These are phyloP conservation scores for Thaumetopoea pityocampa DNA, from an alignment of 1,140 invertebrate species.

Conservation along the genomic window DNA sequence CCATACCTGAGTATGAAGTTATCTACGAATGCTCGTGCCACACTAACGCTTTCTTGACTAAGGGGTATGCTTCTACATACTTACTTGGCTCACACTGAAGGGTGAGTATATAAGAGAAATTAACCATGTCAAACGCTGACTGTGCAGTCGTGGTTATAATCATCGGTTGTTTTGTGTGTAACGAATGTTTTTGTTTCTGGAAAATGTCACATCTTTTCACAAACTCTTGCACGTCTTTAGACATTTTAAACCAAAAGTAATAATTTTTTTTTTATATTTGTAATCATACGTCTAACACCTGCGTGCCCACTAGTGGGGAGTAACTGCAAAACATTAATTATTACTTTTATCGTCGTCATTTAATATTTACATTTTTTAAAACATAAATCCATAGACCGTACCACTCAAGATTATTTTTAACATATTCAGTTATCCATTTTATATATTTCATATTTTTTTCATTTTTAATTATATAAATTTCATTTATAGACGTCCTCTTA, in stretches of 20 bases:
- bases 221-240: slow-evolving; percentile 6
- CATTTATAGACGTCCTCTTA: slow-evolving; percentile 10
- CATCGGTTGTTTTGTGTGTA: slow-evolving; percentile 12
- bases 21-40: slow-evolving; percentile 13
- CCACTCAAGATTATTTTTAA: slow-evolving; percentile 5
- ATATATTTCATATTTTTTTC: slow-evolving; percentile 9
- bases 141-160: slow-evolving; percentile 11
- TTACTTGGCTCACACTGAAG: slow-evolving; percentile 23
- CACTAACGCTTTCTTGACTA: slow-evolving; percentile 13
- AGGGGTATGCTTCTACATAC: slow-evolving; percentile 18
- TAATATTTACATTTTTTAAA: not conserved
- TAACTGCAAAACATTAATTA: not conserved
- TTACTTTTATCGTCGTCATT: not conserved
- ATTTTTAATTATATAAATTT: slow-evolving; percentile 15
- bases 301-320: slow-evolving; percentile 2
- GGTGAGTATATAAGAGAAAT: slow-evolving; percentile 18
- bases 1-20: slow-evolving; percentile 22
- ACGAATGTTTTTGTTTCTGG: slow-evolving; percentile 2
- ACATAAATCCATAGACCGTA: not conserved
- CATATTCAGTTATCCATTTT: slow-evolving; percentile 6
- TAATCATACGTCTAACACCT: not conserved
- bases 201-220: slow-evolving; percentile 8
- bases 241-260: slow-evolving; percentile 11
- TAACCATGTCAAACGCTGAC: slow-evolving; percentile 19
- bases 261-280: slow-evolving; percentile 7